These are phyloP conservation scores for Pollicipes pollicipes DNA, from an alignment of 1,140 invertebrate species.

Conservation along the genomic window DNA sequence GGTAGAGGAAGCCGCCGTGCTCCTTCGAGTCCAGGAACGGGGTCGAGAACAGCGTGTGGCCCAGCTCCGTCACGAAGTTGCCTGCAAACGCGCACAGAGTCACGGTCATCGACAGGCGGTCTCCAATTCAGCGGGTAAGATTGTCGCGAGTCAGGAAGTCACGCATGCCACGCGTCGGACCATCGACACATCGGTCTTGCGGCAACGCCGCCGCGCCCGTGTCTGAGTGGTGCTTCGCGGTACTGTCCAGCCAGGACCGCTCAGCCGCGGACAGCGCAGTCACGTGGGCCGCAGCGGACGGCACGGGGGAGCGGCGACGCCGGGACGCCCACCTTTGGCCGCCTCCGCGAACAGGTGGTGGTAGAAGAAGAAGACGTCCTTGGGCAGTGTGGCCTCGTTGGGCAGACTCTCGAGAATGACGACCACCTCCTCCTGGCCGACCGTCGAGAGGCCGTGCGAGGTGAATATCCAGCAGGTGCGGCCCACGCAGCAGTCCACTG, in stretches of 20 bases:
- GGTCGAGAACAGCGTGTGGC: slow-evolving; percentile 40
- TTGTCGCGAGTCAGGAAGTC: no score
- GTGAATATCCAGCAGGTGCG: slow-evolving; percentile 61
- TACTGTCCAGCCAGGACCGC: no score
- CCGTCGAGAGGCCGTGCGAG: slow-evolving; percentile 55
- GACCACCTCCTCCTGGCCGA: slow-evolving; percentile 71
- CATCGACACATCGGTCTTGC: no score
- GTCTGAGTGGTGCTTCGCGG: no score
- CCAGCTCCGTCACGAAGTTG: slow-evolving; percentile 49
- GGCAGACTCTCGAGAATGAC: slow-evolving; percentile 54
- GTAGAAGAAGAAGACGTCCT: slow-evolving; percentile 58
- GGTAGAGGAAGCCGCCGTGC: slow-evolving; percentile 66
- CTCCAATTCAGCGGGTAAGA: no score
- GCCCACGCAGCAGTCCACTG: slow-evolving; percentile 68
- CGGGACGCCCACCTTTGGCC: slow-evolving; percentile 57
- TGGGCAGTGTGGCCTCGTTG: slow-evolving; percentile 46
- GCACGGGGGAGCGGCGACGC: no score
- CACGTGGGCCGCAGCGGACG: no score
- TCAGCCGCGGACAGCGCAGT: no score
- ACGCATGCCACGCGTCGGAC: not conserved
- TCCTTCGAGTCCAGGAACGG: slow-evolving; percentile 56
- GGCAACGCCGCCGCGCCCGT: no score
- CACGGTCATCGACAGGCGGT: no score
- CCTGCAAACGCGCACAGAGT: slow-evolving; percentile 32
- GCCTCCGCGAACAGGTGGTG: slow-evolving; percentile 58